These are phyloP conservation scores for Hydropsyche tenuis DNA, from an alignment of 1,140 invertebrate species.

Conservation along the genomic window DNA sequence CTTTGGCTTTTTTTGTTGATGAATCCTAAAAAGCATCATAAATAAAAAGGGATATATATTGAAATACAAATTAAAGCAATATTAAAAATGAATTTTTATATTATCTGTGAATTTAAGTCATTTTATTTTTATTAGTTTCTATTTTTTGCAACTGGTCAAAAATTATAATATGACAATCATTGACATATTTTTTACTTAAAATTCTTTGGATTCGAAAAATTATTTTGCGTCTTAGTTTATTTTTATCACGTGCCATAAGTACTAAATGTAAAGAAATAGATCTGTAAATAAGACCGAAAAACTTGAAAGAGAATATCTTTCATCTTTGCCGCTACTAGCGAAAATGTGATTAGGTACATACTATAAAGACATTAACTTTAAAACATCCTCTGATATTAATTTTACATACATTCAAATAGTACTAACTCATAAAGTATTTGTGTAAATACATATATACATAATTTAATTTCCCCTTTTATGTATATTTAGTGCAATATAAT, in stretches of 20 bases:
- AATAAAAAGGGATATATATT: no score
- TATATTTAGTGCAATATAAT: constrained; percentile 1
- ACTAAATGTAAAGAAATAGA: not conserved
- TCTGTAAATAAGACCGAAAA: constrained; percentile 10
- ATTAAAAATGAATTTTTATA: no score
- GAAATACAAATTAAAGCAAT: no score
- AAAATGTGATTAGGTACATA: constrained; percentile 7
- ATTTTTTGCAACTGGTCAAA: constrained; percentile 16
- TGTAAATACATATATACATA: not conserved
- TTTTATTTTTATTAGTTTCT: no score
- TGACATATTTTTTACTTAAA: not conserved
- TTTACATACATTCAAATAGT: not conserved
- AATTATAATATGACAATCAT: constrained; percentile 6
- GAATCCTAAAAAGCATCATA: no score
- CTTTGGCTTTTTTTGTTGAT: no score
- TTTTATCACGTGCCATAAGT: constrained; percentile 16
- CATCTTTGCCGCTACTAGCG: not conserved
- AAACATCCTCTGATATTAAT: not conserved
- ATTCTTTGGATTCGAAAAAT: not conserved
- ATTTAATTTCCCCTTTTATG: not conserved
- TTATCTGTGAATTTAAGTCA: no score
- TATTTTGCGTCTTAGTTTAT: not conserved
- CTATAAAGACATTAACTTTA: not conserved
- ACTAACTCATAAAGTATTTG: no score
- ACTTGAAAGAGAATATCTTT: not conserved